Conservation (phyloP, 2,888 invertebrate genomes). For the Polietes domitor region DNA sequence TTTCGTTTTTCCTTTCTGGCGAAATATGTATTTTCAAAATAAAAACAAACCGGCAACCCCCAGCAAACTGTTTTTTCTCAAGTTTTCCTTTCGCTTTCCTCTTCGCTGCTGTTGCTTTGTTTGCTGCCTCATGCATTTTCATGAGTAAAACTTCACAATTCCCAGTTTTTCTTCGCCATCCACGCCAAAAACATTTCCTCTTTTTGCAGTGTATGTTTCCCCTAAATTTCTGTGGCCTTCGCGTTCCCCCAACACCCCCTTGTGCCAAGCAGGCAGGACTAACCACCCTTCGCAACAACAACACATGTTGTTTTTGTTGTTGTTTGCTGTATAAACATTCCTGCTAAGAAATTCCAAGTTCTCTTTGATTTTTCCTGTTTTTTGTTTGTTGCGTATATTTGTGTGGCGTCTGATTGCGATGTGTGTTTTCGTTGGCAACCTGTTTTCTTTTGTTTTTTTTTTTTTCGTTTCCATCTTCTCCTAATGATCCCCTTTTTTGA, state of each 20-base stretch:
- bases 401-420: not conserved
- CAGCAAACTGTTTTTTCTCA: not conserved
- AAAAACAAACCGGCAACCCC: not conserved
- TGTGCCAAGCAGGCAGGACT: not conserved
- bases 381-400: not conserved
- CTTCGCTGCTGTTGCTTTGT: slow-evolving; percentile 5
- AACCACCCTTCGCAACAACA: slow-evolving; percentile 23
- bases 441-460: not conserved
- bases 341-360: not conserved
- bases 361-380: not conserved
- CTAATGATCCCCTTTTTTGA: not conserved
- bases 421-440: not conserved
- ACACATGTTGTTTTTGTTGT: slow-evolving; percentile 15
- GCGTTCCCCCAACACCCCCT: too few species aligned
- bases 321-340: not conserved
- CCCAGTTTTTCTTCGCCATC: not conserved
- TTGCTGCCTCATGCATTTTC: slow-evolving; percentile 41
- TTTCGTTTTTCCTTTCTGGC: not conserved
- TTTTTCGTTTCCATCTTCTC: too few species aligned
- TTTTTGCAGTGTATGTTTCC: slow-evolving; percentile 19
- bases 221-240: not conserved
- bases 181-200: not conserved
- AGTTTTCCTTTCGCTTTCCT: slow-evolving; percentile 28
- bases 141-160: slow-evolving; percentile 48
- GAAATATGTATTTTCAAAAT: not conserved